Evolutionary conservation across 2,888 invertebrate genomes (phyloP).

Genomic region (Dolichomitus sp.): DNA sequence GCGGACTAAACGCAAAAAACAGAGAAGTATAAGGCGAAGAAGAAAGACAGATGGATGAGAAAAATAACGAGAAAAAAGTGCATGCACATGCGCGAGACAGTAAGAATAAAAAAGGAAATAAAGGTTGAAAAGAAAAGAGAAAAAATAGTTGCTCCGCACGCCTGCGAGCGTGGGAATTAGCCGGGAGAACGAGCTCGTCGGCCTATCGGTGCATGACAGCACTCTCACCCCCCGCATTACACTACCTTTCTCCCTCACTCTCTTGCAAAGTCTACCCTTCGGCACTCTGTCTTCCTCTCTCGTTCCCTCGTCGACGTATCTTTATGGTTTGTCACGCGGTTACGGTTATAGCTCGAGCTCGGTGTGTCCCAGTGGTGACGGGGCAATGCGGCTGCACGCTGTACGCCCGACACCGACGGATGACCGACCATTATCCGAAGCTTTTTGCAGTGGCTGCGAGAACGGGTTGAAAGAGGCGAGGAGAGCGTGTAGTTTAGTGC

Average conservation of each 20-base stretch:
- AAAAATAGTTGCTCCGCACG: conserved; percentile 43
- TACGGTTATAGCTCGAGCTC: conserved; percentile 71
- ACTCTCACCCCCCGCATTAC: conserved; percentile 28
- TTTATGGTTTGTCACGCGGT: conserved; percentile 75
- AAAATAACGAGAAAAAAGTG: conserved; percentile 1
- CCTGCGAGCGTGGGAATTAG: conserved; percentile 50
- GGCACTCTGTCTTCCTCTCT: conserved; percentile 29
- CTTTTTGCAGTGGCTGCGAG: conserved; percentile 55
- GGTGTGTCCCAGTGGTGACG: conserved; percentile 54
- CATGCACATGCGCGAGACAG: neutral
- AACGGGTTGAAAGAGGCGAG: conserved; percentile 15
- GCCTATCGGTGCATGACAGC: conserved; percentile 64
- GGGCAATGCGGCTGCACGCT: conserved; percentile 29
- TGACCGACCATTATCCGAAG: conserved; percentile 57
- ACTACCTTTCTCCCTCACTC: conserved; percentile 13
- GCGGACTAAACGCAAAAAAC: conserved; percentile 7
- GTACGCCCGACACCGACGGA: conserved; percentile 50
- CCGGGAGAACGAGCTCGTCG: conserved; percentile 57
- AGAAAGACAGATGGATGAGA: neutral
- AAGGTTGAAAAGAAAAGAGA: conserved; percentile 40
- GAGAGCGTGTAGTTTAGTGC: conserved; percentile 37
- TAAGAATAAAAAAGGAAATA: conserved; percentile 47
- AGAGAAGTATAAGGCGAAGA: neutral
- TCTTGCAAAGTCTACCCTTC: conserved; percentile 16
- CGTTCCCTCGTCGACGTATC: conserved; percentile 63